phyloP scores from a whole-genome alignment of 2,113 vertebrate species.

The Siniperca chuatsi region DNA sequence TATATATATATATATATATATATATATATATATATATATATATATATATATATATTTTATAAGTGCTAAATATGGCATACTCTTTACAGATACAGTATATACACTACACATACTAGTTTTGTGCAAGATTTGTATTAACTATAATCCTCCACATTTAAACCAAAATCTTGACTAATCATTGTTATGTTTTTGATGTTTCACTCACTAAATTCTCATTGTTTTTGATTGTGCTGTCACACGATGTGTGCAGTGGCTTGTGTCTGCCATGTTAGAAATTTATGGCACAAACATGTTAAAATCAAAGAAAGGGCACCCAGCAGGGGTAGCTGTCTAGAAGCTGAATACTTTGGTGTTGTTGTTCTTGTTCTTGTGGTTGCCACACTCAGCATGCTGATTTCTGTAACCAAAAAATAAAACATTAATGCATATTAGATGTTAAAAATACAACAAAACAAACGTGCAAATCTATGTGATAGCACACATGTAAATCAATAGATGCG shows the following conservation, averaged over 20 bases:
- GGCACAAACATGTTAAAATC: constrained; percentile 36
- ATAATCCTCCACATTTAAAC: neutral
- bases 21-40: neutral
- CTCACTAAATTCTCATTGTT: neutral
- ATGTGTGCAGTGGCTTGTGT: neutral
- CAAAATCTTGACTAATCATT: neutral
- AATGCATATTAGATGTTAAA: constrained; percentile 10
- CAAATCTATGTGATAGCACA: neutral
- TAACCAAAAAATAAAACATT: constrained; percentile 34
- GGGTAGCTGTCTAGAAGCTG: constrained; percentile 34
- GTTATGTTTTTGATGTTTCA: neutral
- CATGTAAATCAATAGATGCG: neutral
- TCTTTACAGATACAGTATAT: neutral
- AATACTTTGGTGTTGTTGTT: constrained; percentile 44
- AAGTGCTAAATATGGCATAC: neutral
- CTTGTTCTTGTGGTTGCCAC: constrained; percentile 25
- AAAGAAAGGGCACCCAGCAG: constrained; percentile 56
- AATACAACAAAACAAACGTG: neutral
- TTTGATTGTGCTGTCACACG: neutral
- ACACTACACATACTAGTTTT: neutral
- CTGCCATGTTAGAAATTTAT: constrained; percentile 15
- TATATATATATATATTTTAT: neutral
- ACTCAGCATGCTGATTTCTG: constrained; percentile 13
- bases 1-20: neutral
- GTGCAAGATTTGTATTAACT: neutral